Evolutionary conservation across 2,888 invertebrate genomes (phyloP).

Genomic region (Sussaba pulchella): DNA sequence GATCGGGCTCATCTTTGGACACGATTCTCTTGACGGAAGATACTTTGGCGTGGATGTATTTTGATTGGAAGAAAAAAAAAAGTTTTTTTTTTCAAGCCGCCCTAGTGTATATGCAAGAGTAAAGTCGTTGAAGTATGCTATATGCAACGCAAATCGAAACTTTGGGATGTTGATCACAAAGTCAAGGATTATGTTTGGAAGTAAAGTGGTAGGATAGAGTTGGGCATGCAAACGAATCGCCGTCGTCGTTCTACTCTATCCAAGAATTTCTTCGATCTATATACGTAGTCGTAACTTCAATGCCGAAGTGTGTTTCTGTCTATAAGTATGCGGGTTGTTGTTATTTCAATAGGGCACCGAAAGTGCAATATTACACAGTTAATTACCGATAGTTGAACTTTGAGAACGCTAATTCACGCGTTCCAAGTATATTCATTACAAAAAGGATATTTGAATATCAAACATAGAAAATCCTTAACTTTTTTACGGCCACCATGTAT

Average conservation of each 20-base stretch:
- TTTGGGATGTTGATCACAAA: slow-evolving; percentile 61
- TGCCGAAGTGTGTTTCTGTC: slow-evolving; percentile 34
- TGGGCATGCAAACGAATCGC: slow-evolving; percentile 20
- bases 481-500: neutral
- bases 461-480: neutral
- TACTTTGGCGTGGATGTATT: too few relatives aligned
- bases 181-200: slow-evolving; percentile 57
- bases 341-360: neutral
- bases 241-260: slow-evolving; percentile 35
- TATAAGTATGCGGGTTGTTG: slow-evolving; percentile 9
- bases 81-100: too few relatives aligned
- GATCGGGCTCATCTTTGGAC: too few relatives aligned
- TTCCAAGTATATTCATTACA: neutral
- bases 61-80: too few relatives aligned
- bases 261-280: slow-evolving; percentile 22
- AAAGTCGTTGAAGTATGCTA: too few relatives aligned
- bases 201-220: slow-evolving; percentile 19
- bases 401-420: slow-evolving; percentile 3
- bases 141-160: slow-evolving; percentile 52
- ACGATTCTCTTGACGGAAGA: too few relatives aligned
- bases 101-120: too few relatives aligned
- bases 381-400: slow-evolving; percentile 6
- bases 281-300: slow-evolving; percentile 31
- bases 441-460: neutral
- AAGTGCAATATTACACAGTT: neutral